These are phyloP conservation scores for Andrena flavipes DNA, from an alignment of 2,888 invertebrate species.

Conservation along the genomic window DNA sequence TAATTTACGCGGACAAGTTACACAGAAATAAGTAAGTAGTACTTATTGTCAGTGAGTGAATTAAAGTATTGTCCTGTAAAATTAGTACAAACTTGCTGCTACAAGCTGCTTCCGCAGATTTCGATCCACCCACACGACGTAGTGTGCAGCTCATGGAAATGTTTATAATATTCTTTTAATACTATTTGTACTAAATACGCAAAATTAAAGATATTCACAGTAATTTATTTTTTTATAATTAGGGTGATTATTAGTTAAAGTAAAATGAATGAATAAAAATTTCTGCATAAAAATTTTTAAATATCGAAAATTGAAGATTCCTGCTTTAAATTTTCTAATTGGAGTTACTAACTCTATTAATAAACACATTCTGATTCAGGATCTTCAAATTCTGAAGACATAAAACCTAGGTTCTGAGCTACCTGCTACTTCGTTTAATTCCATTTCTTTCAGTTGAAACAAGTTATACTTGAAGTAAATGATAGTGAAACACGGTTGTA, in stretches of 20 bases:
- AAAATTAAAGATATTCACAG: not conserved
- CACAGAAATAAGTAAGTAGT: not conserved
- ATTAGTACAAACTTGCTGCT: slow-evolving; percentile 26
- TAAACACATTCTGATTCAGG: not conserved
- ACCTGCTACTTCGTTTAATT: no score
- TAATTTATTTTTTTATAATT: not conserved
- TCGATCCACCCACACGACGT: not conserved
- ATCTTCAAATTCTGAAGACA: no score
- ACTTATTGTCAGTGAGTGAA: not conserved
- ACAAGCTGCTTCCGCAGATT: slow-evolving; percentile 10
- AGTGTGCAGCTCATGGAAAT: no score
- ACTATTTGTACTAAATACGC: not conserved
- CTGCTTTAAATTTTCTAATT: not conserved
- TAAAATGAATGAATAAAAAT: no score
- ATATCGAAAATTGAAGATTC: not conserved
- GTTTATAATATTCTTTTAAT: not conserved
- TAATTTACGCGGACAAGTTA: slow-evolving; percentile 24
- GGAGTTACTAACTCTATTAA: not conserved
- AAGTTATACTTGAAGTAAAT: no score
- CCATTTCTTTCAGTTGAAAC: no score
- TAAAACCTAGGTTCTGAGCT: no score
- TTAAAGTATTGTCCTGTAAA: slow-evolving; percentile 1
- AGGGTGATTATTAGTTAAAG: no score
- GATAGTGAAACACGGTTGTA: no score
- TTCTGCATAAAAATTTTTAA: not conserved